Conservation (phyloP, 2,797 vertebrate genomes). For the Gobio occitaniae region DNA sequence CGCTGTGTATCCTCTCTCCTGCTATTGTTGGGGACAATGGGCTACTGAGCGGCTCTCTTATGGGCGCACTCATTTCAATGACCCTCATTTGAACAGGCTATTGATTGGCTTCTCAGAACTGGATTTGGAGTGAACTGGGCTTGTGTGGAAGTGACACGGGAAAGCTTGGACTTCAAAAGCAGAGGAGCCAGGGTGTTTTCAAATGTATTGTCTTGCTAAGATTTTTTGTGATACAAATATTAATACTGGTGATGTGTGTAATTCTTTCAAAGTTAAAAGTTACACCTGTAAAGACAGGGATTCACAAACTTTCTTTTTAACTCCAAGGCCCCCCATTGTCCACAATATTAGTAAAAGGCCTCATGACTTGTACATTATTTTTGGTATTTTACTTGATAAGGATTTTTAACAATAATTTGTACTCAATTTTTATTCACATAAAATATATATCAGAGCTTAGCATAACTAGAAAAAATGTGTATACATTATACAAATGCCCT, state of each 20-base stretch:
- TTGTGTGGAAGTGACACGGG: slow-evolving; percentile 4
- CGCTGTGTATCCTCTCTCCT: slow-evolving; percentile 57
- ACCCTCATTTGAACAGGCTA: slow-evolving; percentile 57
- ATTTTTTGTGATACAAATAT: neutral
- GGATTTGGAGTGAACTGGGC: slow-evolving; percentile 26
- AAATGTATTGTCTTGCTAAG: neutral
- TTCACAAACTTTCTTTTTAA: too few relatives aligned
- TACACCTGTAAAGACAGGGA: neutral
- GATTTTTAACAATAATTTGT: too few relatives aligned
- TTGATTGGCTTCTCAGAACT: slow-evolving; percentile 63
- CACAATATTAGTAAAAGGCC: too few relatives aligned
- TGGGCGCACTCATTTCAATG: slow-evolving; percentile 46
- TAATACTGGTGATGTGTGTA: neutral
- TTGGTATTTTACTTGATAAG: too few relatives aligned
- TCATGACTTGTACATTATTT: too few relatives aligned
- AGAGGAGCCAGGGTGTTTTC: slow-evolving; percentile 3
- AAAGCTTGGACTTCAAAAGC: neutral
- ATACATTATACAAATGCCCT: too few relatives aligned
- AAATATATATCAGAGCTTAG: too few relatives aligned
- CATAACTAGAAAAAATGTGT: too few relatives aligned
- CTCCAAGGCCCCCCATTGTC: too few relatives aligned
- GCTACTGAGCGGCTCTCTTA: slow-evolving; percentile 52
- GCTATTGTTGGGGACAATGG: slow-evolving; percentile 64
- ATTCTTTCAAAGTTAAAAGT: neutral
- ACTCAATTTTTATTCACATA: too few relatives aligned